A percentile compares a stretch with the other conserved stretches of the same genome.
phyloP scores from a whole-genome alignment of 2,797 vertebrate species.

The Hemibagrus guttatus region DNA sequence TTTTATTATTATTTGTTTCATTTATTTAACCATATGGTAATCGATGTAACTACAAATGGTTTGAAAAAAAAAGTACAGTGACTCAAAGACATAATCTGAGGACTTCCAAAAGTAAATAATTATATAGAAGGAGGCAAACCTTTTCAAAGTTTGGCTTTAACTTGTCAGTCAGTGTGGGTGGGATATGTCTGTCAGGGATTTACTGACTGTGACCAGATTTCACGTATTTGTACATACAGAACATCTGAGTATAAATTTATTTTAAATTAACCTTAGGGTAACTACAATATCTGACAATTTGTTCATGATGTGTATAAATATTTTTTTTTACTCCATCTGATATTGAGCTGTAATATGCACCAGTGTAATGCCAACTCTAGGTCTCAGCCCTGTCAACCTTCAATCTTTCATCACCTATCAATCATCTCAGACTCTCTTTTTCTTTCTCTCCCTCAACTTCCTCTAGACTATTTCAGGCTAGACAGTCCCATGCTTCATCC shows the following conservation, averaged over 20 bases:
- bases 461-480: constrained; percentile 6
- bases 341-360: constrained; percentile 3
- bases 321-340: not conserved
- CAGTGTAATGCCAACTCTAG: constrained; percentile 13
- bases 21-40: not conserved
- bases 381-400: constrained; percentile 26
- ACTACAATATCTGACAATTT: not conserved
- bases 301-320: not conserved
- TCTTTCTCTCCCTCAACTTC: not conserved
- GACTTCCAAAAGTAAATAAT: not conserved
- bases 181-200: not conserved
- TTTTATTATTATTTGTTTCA: not conserved
- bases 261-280: constrained; percentile 4
- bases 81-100: not conserved
- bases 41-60: not conserved
- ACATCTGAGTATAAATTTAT: not conserved
- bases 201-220: not conserved
- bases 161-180: not conserved
- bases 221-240: not conserved
- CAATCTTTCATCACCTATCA: constrained; percentile 34
- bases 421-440: constrained; percentile 24
- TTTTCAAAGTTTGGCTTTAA: not conserved
- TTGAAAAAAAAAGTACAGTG: not conserved
- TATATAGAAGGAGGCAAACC: not conserved
- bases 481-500: not conserved